phyloP scores from a whole-genome alignment of 2,113 vertebrate species.

The Peromyscus californicus region DNA sequence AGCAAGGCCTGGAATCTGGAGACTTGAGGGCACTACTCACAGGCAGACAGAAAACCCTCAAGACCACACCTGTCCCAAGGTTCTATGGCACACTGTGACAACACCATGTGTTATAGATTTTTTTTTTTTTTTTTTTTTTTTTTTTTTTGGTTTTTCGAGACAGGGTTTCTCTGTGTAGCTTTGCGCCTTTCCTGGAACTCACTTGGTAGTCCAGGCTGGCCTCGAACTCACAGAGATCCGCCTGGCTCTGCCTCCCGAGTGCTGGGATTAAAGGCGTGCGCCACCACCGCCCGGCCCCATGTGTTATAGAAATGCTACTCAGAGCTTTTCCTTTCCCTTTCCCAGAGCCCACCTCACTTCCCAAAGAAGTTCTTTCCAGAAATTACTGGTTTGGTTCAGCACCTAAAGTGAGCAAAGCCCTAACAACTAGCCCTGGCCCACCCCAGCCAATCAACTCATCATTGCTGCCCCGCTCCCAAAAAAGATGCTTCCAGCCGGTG shows the following conservation, averaged over 20 bases:
- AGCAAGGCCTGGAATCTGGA: not conserved
- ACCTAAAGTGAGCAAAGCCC: not conserved
- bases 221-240: no score
- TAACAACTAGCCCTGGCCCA: not conserved
- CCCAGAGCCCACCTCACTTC: no score
- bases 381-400: not conserved
- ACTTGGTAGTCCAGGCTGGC: no score
- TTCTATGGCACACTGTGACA: accelerated
- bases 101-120: not conserved
- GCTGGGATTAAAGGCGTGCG: no score
- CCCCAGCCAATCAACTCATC: not conserved
- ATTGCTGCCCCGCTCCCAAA: not conserved
- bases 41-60: not conserved
- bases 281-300: no score
- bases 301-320: not conserved
- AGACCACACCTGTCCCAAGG: not conserved
- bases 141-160: no score
- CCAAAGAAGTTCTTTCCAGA: not conserved
- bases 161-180: no score
- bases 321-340: not conserved
- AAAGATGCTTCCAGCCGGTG: not conserved
- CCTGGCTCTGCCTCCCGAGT: no score
- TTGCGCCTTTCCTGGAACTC: no score
- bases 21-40: not conserved
- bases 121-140: no score